These are phyloP conservation scores for Pachymerium ferrugineum DNA, from an alignment of 2,888 invertebrate genomes.

Conservation along the genomic window DNA sequence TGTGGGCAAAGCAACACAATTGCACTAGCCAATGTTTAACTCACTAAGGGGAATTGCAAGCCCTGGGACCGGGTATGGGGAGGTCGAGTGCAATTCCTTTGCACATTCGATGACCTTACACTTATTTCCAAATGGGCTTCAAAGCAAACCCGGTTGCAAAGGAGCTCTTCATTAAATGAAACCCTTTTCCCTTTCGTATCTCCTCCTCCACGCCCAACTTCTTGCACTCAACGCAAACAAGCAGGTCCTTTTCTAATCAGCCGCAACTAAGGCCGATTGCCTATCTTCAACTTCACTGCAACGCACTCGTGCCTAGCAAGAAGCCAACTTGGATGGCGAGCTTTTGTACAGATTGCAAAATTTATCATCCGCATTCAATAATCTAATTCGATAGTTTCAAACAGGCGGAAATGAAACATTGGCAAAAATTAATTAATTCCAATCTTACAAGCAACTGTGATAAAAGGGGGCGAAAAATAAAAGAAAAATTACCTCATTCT, in stretches of 20 bases:
- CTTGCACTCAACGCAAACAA: conserved; percentile 13
- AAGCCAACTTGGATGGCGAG: neutral
- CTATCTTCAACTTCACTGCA: neutral
- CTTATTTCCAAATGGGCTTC: conserved; percentile 3
- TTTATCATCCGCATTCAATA: too few relatives aligned
- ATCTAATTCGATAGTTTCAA: neutral
- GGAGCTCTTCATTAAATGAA: conserved; percentile 9
- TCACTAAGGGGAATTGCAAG: neutral
- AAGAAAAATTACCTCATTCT: too few relatives aligned
- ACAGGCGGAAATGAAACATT: neutral
- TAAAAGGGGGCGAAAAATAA: neutral
- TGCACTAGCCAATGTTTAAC: neutral
- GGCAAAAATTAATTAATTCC: neutral
- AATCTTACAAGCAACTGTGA: neutral
- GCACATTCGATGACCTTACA: conserved; percentile 7
- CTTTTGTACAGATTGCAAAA: neutral
- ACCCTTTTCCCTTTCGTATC: conserved; percentile 3
- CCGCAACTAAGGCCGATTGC: conserved; percentile 1
- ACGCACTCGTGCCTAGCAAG: conserved; percentile 2
- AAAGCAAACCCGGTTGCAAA: neutral
- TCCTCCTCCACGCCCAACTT: neutral
- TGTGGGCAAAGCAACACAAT: neutral
- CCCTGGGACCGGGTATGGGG: neutral
- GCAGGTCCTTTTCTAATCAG: conserved; percentile 13
- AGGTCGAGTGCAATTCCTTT: neutral